A percentile compares a stretch with the other conserved stretches of the same genome.
phyloP scores from a whole-genome alignment of 2,113 vertebrate genomes.

The Corythornis madagascariensis region DNA sequence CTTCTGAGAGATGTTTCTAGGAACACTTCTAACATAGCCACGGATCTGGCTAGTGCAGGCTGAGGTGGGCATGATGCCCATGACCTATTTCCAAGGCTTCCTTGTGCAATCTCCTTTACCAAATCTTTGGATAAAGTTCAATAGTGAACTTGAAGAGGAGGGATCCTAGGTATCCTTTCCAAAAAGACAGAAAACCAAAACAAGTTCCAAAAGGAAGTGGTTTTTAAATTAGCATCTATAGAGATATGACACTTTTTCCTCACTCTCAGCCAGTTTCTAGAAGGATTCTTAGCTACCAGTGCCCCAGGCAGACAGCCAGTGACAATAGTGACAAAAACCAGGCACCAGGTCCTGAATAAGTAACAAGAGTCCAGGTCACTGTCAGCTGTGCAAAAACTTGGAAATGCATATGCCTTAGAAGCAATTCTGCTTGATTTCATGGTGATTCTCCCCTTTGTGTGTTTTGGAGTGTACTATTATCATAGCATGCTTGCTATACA shows the following conservation, averaged over 20 bases:
- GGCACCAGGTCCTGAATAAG: not conserved
- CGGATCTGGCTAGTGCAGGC: not conserved
- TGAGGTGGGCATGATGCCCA: not conserved
- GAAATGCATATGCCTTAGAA: constrained; percentile 44
- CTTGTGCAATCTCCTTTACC: constrained; percentile 6
- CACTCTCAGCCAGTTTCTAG: constrained; percentile 1
- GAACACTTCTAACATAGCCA: not conserved
- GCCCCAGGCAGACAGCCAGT: not conserved
- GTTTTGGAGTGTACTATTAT: constrained; percentile 1
- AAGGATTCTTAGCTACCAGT: not conserved
- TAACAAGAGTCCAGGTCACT: constrained; percentile 22
- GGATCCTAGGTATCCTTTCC: not conserved
- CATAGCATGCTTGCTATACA: not conserved
- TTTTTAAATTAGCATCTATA: not conserved
- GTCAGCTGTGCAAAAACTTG: constrained; percentile 38
- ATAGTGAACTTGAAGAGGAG: not conserved
- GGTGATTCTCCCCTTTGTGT: not conserved
- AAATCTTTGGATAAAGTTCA: constrained; percentile 9
- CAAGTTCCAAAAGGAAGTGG: not conserved
- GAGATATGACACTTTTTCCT: not conserved
- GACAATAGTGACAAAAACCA: not conserved
- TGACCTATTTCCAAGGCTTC: not conserved
- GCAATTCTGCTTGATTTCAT: constrained; percentile 52
- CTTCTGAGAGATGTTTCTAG: not conserved
- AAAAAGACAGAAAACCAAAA: not conserved